A percentile compares a stretch with the other conserved stretches of the same genome.
Conservation (phyloP, 2,113 vertebrate genomes). For the Alectura lathami region DNA sequence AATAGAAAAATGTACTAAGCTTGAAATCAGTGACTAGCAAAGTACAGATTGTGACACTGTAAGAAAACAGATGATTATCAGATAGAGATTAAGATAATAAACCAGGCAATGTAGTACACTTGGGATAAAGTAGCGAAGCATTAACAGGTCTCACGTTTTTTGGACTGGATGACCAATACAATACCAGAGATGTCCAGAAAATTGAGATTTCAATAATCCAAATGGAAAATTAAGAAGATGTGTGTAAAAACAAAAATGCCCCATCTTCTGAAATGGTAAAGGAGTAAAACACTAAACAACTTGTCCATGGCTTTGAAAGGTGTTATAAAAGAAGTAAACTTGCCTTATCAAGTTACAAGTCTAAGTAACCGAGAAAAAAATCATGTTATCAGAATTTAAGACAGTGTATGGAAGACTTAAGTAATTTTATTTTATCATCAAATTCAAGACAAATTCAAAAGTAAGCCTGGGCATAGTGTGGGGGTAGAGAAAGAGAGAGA, state of each 20-base stretch:
- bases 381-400: background rate
- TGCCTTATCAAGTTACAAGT: background rate
- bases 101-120: background rate
- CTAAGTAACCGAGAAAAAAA: background rate
- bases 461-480: background rate
- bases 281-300: background rate
- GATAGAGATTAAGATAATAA: background rate
- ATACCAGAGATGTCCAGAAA: background rate
- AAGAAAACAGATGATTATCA: background rate
- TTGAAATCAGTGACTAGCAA: background rate
- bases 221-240: background rate
- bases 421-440: background rate
- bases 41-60: background rate
- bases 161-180: background rate
- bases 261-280: background rate
- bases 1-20: background rate
- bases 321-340: background rate
- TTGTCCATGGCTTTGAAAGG: accelerated
- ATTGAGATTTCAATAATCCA: background rate
- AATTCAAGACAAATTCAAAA: background rate
- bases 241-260: background rate
- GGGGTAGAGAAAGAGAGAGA: background rate
- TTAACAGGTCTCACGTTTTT: background rate
- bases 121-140: background rate
- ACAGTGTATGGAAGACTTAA: background rate